Evolutionary conservation across 1,140 invertebrate genomes (phyloP).

Genomic region (Trachymyrmex septentrionalis): DNA sequence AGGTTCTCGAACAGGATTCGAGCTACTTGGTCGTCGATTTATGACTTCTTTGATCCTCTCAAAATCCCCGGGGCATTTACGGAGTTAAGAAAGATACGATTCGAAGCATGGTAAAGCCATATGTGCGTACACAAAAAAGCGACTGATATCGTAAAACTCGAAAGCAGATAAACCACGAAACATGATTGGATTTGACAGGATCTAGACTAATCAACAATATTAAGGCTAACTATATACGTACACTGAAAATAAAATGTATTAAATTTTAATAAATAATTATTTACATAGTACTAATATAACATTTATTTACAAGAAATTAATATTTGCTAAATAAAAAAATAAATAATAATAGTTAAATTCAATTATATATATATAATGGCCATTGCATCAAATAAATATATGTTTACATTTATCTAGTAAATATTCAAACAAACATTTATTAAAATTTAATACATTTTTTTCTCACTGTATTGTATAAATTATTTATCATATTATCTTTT

Average conservation of each 20-base stretch:
- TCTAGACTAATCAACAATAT: neutral
- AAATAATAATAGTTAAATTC: no score
- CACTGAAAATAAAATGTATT: no score
- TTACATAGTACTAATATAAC: no score
- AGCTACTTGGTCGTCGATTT: constrained; percentile 50
- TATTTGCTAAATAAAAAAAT: no score
- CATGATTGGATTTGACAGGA: neutral
- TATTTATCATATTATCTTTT: neutral
- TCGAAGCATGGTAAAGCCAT: constrained; percentile 24
- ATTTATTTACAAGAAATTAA: no score
- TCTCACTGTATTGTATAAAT: neutral
- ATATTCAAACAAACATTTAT: no score
- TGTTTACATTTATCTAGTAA: no score
- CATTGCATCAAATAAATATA: no score
- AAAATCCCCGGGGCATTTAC: constrained; percentile 50
- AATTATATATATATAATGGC: no score
- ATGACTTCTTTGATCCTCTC: constrained; percentile 48
- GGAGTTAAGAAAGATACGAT: constrained; percentile 44
- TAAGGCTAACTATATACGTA: neutral
- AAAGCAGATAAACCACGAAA: constrained; percentile 26
- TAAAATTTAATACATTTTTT: no score
- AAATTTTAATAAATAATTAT: no score
- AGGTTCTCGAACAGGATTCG: constrained; percentile 36
- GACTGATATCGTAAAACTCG: constrained; percentile 21
- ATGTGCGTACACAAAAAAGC: neutral